Evolutionary conservation across 2,113 vertebrate species (phyloP), one percentile per base, ranked within the genome.

Genomic region (Callospermophilus lateralis): DNA sequence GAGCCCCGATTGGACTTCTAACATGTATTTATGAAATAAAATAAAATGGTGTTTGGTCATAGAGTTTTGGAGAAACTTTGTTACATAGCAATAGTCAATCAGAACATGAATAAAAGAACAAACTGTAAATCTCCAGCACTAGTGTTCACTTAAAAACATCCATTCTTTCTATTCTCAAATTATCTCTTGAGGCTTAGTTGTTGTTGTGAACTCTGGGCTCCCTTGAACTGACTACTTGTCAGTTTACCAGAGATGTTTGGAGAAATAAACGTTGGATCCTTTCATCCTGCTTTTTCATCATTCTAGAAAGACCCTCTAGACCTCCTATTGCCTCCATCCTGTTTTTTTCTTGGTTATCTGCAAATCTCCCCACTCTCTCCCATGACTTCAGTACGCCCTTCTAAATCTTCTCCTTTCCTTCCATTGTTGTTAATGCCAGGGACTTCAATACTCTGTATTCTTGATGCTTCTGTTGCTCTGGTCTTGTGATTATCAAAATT

Each of bases 101-200:
- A 84, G 34, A 84, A 42, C 17, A 61, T 4, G 78, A 39, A 32
- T 67, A 10, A 90, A 72, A 81, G 30, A 58, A 83, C 16, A 77
- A 63, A 58, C 65, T 45, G 45, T 45, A 45, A 87, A 73, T 73
- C 85, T 37, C 30, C 39, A 81, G 9, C 22, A 78, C 20, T 53
- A 72, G 2, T 42, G 19, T n/a, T 90, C 30, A 34, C 24, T 61
- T 61, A 79, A 96, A 79, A 96, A 96, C 79, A 34, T 61, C 24
- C n/a, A 12, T 51, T 45, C 3, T 87, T 81, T 92, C 30, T 70
- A 8, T 83, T 87, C 12, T 9, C 24, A 78, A 77, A 37, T 84
- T 37, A 90, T 68, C 3, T 15, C 30, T 81, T 76, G 20, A 94
- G 65, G 37, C 30, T 81, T 86, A 58, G 63, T 45, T 93, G 68